A percentile compares a stretch with the other conserved stretches of the same genome.
phyloP scores from a whole-genome alignment of 2,113 vertebrate genomes.

The Proteles cristata region DNA sequence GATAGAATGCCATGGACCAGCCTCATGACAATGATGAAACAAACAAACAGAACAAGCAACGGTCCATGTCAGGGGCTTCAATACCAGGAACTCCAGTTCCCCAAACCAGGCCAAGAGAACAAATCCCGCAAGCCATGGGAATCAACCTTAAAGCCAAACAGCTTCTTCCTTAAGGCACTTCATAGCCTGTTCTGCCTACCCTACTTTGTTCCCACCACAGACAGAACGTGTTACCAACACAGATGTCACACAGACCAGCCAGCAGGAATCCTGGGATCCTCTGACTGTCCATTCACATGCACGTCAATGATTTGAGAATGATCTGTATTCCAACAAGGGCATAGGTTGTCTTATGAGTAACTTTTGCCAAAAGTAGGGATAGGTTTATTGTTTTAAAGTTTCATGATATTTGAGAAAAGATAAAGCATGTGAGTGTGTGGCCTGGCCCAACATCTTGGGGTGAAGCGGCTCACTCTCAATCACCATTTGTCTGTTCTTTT shows the following conservation, averaged over 20 bases:
- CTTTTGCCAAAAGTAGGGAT: neutral
- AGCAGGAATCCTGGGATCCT: neutral
- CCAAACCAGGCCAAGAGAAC: neutral
- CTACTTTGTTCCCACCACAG: neutral
- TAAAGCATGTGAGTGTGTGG: too few relatives aligned
- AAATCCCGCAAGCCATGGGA: neutral
- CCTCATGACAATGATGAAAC: too few relatives aligned
- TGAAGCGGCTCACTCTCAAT: too few relatives aligned
- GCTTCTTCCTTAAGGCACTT: neutral
- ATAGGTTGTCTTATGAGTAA: neutral
- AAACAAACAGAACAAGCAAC: neutral
- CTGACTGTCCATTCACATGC: too few relatives aligned
- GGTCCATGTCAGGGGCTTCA: neutral
- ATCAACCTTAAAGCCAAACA: neutral
- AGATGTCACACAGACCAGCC: neutral
- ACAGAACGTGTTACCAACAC: neutral
- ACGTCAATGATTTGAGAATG: too few relatives aligned
- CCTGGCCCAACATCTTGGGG: neutral
- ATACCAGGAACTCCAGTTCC: neutral
- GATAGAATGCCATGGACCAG: too few relatives aligned
- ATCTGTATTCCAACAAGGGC: neutral
- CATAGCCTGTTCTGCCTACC: too few relatives aligned
- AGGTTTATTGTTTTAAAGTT: neutral
- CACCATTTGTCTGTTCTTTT: too few relatives aligned
- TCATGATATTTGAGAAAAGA: neutral